Base-by-base conservation (phyloP, 37 sponge, comb jelly and placozoan species). In the Amphimedon queenslandica region DNA sequence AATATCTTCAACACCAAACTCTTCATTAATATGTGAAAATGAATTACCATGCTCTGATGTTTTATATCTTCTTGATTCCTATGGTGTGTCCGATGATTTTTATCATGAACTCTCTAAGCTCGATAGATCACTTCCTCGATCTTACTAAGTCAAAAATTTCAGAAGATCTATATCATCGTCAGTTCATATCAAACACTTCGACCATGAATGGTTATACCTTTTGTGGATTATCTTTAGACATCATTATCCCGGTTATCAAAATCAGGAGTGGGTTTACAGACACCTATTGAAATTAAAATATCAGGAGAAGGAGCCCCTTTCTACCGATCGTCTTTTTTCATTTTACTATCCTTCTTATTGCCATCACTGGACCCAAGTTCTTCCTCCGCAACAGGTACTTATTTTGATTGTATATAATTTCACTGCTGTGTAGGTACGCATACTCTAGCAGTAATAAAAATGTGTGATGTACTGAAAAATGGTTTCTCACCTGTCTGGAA, bases 241-340 rank as follows among this genome's bases (percentile, higher is more conserved):
- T n/a, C n/a, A n/a, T n/a, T n/a, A n/a, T n/a, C n/a, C n/a, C n/a
- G n/a, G n/a, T n/a, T n/a, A n/a, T n/a, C n/a, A n/a, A n/a, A n/a
- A n/a, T n/a, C n/a, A n/a, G n/a, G n/a, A n/a, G n/a, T n/a, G n/a
- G n/a, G n/a, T n/a, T n/a, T n/a, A n/a, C n/a, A n/a, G n/a, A n/a
- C n/a, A n/a, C 42, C 65, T n/a, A 25, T 75, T 21, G 3, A 27
- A 2, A 42, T 76, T 8, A 76, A 64, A 32, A 42, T 76, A 5
- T 29, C 34, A 32, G 77, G 77, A 28, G 77, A 76, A 65, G 77
- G 77, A 37, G 66, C 77, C n/a, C n/a, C n/a, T n/a, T n/a, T n/a
- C n/a, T n/a, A n/a, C 18, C 40, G 36, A 28, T 76, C 51, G 6
- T 64, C 77, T 21, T 65, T 34, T 41, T 65, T 65, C 8, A 27